These are phyloP conservation scores for Mormyrus iriodes DNA, from an alignment of 2,113 vertebrate genomes.

Conservation along the genomic window DNA sequence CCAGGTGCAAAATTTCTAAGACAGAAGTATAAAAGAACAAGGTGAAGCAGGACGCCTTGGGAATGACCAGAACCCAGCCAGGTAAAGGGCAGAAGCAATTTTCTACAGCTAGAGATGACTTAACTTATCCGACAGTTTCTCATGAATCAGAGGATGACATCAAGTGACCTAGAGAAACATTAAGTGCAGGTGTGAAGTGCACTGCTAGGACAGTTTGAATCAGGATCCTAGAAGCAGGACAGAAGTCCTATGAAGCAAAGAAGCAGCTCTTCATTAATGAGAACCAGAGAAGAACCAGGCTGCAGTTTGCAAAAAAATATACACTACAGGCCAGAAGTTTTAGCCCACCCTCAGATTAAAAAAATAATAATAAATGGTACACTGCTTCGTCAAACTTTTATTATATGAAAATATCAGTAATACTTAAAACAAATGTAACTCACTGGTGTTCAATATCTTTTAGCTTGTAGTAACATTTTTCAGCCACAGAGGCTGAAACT, in stretches of 20 bases:
- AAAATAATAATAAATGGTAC: too few species aligned
- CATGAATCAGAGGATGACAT: background rate
- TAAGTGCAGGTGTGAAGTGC: background rate
- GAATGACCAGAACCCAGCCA: background rate
- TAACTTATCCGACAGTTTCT: background rate
- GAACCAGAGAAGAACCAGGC: background rate
- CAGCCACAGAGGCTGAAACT: too few species aligned
- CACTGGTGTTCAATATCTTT: too few species aligned
- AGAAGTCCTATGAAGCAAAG: too few species aligned
- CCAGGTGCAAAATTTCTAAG: background rate
- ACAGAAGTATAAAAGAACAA: background rate
- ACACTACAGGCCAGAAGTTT: too few species aligned
- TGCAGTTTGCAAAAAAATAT: background rate
- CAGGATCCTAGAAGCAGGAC: background rate
- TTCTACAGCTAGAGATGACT: too few species aligned
- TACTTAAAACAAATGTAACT: too few species aligned
- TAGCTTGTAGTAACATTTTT: too few species aligned
- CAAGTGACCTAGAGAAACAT: background rate
- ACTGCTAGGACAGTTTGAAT: background rate
- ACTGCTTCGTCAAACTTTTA: too few species aligned
- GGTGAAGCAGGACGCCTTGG: background rate
- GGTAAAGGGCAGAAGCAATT: background rate
- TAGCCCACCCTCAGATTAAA: too few species aligned
- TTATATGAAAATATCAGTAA: too few species aligned
- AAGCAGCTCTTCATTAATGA: background rate